Base-by-base conservation (phyloP, 2,113 vertebrate species). In the Nipponia nippon region DNA sequence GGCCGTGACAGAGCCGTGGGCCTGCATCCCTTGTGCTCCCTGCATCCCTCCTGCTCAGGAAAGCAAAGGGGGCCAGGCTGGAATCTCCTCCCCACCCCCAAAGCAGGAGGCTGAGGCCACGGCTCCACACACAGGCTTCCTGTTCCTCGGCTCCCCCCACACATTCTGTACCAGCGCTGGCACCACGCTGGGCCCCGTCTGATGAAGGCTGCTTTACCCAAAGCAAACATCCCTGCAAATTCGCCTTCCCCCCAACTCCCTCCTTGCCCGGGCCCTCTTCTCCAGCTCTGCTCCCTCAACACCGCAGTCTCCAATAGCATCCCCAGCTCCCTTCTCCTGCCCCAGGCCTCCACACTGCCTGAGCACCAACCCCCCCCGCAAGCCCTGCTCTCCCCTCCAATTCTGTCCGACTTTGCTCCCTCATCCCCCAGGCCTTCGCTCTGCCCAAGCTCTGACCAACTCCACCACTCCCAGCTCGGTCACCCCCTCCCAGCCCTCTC, bases 1-100 rank as follows among this genome's bases (percentile, higher is more conserved):
- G 19, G 11, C 58, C 1, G 0, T 7, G 34, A 9, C 49, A 77
- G 44, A 83, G 11, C 23, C 3, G 0, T 10, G 19, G 8, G 7
- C 22, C 44, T 77, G 26, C 23, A 50, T 11, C 38, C 13, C 21
- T 46, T n/a, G 22, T 34, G 18, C 44, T 67, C 2, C 15, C 32
- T 71, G 34, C 22, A 42, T 25, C 23, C 36, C 32, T 44, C 19
- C 55, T 19, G 40, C 18, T n/a, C 5, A 1, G 26, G 11, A 59
- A 62, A 82, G 46, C 38, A 46, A 36, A 78, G 42, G 2, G 9
- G 1, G 16, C 17, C 26, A 79, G 30, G 49, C 26, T 44, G 23
- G 26, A 83, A 90, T 65, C 17, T 61, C 29, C 21, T 90, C 40
- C 34, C 81, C 47, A 55, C 7, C 23, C 30, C 3, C 66, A 85